Evolutionary conservation across 2,797 vertebrate genomes (phyloP).

Genomic region (Enoplosus armatus): DNA sequence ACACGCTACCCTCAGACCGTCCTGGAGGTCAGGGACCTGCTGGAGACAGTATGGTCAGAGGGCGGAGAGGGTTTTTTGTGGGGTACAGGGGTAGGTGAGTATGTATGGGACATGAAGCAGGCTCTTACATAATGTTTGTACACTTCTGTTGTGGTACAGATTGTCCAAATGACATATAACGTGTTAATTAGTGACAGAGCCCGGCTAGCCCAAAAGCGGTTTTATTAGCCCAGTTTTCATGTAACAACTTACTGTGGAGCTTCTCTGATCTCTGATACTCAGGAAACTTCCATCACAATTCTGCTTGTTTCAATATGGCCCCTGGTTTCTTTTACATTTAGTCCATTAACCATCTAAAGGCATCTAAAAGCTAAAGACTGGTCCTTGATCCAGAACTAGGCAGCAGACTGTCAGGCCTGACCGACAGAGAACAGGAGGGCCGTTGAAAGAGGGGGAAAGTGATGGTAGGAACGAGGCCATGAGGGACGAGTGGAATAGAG

Average conservation of each 20-base stretch:
- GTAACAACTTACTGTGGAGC: neutral
- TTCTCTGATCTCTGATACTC: neutral
- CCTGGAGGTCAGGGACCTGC: conserved; percentile 22
- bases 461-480: conserved; percentile 3
- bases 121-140: too few relatives aligned
- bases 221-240: neutral
- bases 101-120: too few relatives aligned
- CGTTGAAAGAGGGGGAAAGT: conserved; percentile 17
- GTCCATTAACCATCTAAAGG: conserved; percentile 16
- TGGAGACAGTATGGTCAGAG: conserved; percentile 1
- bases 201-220: neutral
- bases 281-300: conserved; percentile 1
- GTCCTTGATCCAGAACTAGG: conserved; percentile 11
- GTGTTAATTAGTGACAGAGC: neutral
- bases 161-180: neutral
- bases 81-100: neutral
- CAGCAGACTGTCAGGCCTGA: conserved; percentile 42
- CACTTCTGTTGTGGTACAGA: neutral
- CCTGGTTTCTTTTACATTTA: conserved; percentile 7
- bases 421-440: conserved; percentile 41
- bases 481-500: neutral
- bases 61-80: too few relatives aligned
- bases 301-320: neutral
- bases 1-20: neutral
- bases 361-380: conserved; percentile 19